Evolutionary conservation across 2,888 invertebrate genomes (phyloP).

Genomic region (Leucophenga maculata): DNA sequence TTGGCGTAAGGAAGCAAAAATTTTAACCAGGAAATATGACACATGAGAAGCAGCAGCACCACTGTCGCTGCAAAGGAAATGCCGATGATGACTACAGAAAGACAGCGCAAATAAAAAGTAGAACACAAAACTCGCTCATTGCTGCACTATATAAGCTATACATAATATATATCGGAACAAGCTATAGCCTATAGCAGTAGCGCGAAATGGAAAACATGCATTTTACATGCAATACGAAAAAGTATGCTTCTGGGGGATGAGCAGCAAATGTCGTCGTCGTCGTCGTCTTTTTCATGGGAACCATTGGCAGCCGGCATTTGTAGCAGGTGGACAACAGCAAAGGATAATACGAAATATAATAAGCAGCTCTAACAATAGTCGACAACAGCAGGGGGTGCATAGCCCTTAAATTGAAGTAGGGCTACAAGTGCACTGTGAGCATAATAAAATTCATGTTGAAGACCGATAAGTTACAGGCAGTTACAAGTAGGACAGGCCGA

Average conservation of each 20-base stretch:
- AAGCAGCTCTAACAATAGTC: background rate
- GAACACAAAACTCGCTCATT: background rate
- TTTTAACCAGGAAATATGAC: conserved; percentile 13
- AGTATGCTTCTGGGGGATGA: too few species aligned
- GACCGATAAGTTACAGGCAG: background rate
- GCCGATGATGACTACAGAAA: background rate
- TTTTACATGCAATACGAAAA: conserved; percentile 8
- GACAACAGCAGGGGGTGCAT: conserved; percentile 9
- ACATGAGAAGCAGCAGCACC: too few species aligned
- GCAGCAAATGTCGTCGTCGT: too few species aligned
- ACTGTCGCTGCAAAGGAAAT: conserved; percentile 9
- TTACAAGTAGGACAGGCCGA: too few species aligned
- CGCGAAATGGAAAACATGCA: conserved; percentile 17
- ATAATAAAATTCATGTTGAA: background rate
- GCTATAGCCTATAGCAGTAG: background rate
- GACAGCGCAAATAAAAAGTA: conserved; percentile 4
- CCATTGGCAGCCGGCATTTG: background rate
- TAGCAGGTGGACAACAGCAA: conserved; percentile 13
- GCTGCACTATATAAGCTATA: background rate
- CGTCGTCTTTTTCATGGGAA: conserved; percentile 4
- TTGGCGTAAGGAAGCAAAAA: background rate
- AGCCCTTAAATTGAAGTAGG: background rate
- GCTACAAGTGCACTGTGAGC: conserved; percentile 7
- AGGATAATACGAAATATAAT: conserved; percentile 14
- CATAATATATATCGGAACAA: background rate